Percentiles rank a stretch among this genome's conserved stretches.
These are phyloP conservation scores for Formicarius rufipectus DNA, from an alignment of 2,113 vertebrate genomes.

Conservation along the genomic window DNA sequence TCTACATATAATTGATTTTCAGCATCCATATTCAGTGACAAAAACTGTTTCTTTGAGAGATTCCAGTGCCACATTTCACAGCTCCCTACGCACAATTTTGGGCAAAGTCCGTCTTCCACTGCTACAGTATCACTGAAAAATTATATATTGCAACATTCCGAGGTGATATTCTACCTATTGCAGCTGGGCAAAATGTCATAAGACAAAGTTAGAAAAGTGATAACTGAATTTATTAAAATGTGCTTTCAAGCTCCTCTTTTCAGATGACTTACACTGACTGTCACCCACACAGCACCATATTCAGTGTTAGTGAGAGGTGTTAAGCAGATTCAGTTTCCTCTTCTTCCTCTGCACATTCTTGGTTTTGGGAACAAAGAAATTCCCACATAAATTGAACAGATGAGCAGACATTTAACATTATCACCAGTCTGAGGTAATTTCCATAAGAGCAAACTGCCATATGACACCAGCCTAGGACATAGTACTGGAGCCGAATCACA, in stretches of 20 bases:
- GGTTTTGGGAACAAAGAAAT: conserved; percentile 31
- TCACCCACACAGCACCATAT: conserved; percentile 1
- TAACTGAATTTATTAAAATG: not conserved
- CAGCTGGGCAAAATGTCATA: not conserved
- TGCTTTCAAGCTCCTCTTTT: not conserved
- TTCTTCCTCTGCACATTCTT: conserved; percentile 21
- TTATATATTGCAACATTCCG: not conserved
- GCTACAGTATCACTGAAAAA: not conserved
- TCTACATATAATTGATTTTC: conserved; percentile 70
- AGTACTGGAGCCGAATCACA: not conserved
- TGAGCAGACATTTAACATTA: conserved; percentile 27
- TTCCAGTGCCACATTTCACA: conserved; percentile 34
- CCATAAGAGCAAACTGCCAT: conserved; percentile 24
- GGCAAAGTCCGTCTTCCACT: not conserved
- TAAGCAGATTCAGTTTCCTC: not conserved
- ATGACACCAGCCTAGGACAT: not conserved
- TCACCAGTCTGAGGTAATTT: conserved; percentile 17
- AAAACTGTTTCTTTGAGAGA: not conserved
- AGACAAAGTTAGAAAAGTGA: not conserved
- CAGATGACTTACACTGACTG: not conserved
- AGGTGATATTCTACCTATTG: not conserved
- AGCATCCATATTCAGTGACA: conserved; percentile 42
- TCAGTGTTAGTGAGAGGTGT: conserved; percentile 16
- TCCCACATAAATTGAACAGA: not conserved
- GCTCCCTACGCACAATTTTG: not conserved